Conservation (phyloP, 2,113 vertebrate genomes). For the Pseudois nayaur region DNA sequence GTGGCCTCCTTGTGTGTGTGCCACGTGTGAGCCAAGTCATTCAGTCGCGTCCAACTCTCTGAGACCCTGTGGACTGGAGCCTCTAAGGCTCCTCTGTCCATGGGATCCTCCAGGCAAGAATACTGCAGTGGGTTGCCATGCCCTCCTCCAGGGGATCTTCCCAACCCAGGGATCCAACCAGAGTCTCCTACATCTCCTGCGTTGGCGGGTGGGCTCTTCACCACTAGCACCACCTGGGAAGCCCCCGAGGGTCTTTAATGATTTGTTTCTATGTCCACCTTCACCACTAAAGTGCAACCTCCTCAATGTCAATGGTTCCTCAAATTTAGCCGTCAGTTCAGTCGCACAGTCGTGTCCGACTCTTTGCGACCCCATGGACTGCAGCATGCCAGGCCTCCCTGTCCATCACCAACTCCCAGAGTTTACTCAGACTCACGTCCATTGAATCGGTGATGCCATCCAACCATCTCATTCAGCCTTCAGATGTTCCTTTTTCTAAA, state of each 20-base stretch:
- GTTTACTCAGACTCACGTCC: background rate
- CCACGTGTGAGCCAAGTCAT: fast-evolving
- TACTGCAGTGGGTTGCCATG: background rate
- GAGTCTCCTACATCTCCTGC: background rate
- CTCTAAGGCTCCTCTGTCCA: background rate
- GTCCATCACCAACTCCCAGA: background rate
- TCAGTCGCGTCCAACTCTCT: background rate
- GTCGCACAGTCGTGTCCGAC: fast-evolving
- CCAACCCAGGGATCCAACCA: background rate
- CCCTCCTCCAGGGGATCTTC: background rate
- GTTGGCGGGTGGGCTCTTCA: fast-evolving
- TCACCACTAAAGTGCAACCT: fast-evolving
- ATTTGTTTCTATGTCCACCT: background rate
- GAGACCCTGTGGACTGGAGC: background rate
- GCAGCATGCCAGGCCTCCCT: background rate
- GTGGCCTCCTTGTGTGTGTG: background rate
- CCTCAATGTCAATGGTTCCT: background rate
- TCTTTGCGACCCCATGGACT: background rate
- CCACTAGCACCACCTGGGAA: background rate
- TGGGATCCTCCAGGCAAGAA: background rate
- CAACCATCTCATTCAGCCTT: background rate
- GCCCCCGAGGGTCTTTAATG: fast-evolving
- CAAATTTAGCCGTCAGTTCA: background rate
- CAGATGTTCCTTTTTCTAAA: background rate
- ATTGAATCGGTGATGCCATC: background rate